Evolutionary conservation across 2,113 vertebrate species (phyloP), one percentile per base, ranked within the genome.

Genomic region (Cynocephalus volans): DNA sequence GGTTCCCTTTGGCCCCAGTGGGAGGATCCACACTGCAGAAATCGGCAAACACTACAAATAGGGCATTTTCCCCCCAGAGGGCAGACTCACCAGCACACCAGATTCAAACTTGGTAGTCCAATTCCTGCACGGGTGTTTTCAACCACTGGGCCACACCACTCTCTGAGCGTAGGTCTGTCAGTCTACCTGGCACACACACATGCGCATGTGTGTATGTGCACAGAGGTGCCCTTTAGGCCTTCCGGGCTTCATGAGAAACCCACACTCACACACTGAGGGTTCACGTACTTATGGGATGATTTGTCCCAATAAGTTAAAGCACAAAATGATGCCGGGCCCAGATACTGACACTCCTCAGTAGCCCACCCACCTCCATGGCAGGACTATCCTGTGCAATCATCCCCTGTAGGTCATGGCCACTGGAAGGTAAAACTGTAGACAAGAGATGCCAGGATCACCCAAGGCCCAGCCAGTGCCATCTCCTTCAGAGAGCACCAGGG

Each of bases 191-290:
- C 41, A 41, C 41, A 41, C 54, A 56, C 54, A 3, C 17, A 10
- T 12, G 54, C 12, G 13, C 17, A 21, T 0, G 13, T 14, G 60
- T 0, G 54, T 3, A 23, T 8, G n/a, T 5, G 21, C 13, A 2
- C 17, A 36, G 31, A 5, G 60, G 60, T 52, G 84, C 26, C 31
- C 85, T 54, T 31, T 12, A 9, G n/a, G 19, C 17, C 12, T n/a
- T 80, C 33, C 21, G 4, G 23, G 36, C 41, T n/a, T 48, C 17
- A 6, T 31, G 82, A 76, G 62, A 69, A 84, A 33, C 12, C 24
- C 52, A 60, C 67, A 19, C 45, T n/a, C 12, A 18, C 52, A 60
- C 67, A 19, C 45, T n/a, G 52, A 83, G 84, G 54, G 28, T 21
- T 72, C 45, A 23, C n/a, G 56, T 52, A 33, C 72, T 45, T 45